Base-by-base conservation (phyloP, 1,140 invertebrate species). In the Glomeris maerens region DNA sequence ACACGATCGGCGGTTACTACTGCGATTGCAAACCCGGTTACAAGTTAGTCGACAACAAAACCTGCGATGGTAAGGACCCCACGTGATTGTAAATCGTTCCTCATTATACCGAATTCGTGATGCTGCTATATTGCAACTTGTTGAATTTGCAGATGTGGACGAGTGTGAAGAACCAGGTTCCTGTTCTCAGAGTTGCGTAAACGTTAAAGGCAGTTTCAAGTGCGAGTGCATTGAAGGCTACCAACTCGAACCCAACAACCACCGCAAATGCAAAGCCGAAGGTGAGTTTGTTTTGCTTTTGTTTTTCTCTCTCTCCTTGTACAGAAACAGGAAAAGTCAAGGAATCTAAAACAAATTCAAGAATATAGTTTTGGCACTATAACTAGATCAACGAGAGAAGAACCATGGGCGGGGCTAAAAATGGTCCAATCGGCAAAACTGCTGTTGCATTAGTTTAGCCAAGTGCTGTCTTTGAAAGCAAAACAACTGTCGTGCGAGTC, bases 101-200 rank as follows among this genome's bases (percentile, higher is more conserved):
- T 36, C 31, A 10, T 36, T n/a, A n/a, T n/a, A n/a, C n/a, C n/a
- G n/a, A n/a, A n/a, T n/a, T n/a, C n/a, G n/a, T n/a, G n/a, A n/a
- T n/a, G n/a, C 17, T 36, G 31, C 10, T 36, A 13, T 17, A 36
- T 17, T 36, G 10, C 31, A 36, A 36, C 31, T 36, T 36, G 10
- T 36, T 36, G 10, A 36, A 36, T 36, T 72, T 74, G 29, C 63
- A 88, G 93, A 98, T 67, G 78, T 97, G 36, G 76, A 97, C 66
- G 94, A 98, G 68, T 98, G 94, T 62, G 68, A 81, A 41, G 77
- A 83, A 44, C 78, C 82, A 0, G 92, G 90, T 1, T 76, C 78
- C 1, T 98, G 94, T 64, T 96, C 93, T 0, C 92, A 98, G 65
- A 74, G 78, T 42, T 98, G 93, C 65, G 74, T 79, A 42, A 97